These are phyloP conservation scores for Holocentrus rufus DNA, from an alignment of 2,797 vertebrate species.

Conservation along the genomic window DNA sequence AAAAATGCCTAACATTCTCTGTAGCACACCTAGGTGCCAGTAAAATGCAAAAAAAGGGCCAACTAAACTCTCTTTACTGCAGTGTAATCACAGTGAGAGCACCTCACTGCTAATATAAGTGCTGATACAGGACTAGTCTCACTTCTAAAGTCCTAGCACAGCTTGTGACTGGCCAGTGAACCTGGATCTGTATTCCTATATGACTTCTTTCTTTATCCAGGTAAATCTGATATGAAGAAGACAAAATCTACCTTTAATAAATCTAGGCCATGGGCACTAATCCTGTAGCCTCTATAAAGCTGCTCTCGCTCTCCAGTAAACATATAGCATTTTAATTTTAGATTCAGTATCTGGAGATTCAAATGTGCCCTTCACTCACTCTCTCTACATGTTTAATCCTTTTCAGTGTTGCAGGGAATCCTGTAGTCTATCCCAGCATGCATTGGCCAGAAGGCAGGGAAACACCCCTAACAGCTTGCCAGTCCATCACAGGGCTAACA, in stretches of 20 bases:
- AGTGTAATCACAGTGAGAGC: background rate
- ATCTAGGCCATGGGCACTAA: slow-evolving; percentile 44
- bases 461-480: no score
- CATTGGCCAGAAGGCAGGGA: no score
- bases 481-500: no score
- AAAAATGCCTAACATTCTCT: background rate
- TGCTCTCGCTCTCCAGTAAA: background rate
- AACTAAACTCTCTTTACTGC: background rate
- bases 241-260: slow-evolving; percentile 41
- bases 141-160: background rate
- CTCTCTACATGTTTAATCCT: no score
- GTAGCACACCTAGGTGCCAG: background rate
- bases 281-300: slow-evolving; percentile 24
- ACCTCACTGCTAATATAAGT: background rate
- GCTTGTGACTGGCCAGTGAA: background rate
- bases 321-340: slow-evolving; percentile 10
- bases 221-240: background rate
- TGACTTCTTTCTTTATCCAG: background rate
- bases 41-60: background rate
- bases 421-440: no score
- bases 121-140: background rate
- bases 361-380: background rate
- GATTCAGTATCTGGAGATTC: background rate
- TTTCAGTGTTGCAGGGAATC: no score
- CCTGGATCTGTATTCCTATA: background rate